Percentiles rank a stretch among this genome's conserved stretches.
phyloP scores from a whole-genome alignment of 2,113 vertebrate genomes.

The Eira barbara region DNA sequence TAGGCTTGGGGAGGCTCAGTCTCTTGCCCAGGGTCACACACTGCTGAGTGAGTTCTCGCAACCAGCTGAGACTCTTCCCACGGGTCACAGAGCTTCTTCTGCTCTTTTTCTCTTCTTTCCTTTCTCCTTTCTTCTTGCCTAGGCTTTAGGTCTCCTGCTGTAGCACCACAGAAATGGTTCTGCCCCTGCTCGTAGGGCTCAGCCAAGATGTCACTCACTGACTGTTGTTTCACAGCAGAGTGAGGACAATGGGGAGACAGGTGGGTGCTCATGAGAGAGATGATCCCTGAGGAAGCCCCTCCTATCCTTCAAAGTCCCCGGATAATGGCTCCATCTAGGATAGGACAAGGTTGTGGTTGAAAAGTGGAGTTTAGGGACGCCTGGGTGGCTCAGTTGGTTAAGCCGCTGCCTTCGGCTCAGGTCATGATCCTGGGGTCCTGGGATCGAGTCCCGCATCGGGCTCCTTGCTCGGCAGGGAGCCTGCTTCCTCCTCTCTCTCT shows the following conservation, averaged over 20 bases:
- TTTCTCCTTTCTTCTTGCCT: not conserved
- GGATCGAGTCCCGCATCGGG: too few relatives aligned
- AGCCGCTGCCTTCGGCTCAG: too few relatives aligned
- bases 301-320: not conserved
- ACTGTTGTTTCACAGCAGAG: not conserved
- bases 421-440: too few relatives aligned
- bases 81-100: not conserved
- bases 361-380: slow-evolving; percentile 8
- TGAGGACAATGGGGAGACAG: not conserved
- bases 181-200: not conserved
- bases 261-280: not conserved
- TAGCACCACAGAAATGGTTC: not conserved
- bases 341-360: not conserved
- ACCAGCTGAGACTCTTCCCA: not conserved
- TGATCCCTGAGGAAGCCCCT: not conserved
- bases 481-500: too few relatives aligned
- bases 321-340: not conserved
- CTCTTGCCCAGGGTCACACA: not conserved
- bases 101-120: not conserved
- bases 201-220: not conserved
- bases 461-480: too few relatives aligned
- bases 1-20: not conserved
- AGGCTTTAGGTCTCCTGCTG: not conserved
- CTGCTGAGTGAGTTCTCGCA: not conserved
- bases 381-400: too few relatives aligned